phyloP scores from a whole-genome alignment of 2,113 vertebrate species.

The Pachycephala philippinensis region DNA sequence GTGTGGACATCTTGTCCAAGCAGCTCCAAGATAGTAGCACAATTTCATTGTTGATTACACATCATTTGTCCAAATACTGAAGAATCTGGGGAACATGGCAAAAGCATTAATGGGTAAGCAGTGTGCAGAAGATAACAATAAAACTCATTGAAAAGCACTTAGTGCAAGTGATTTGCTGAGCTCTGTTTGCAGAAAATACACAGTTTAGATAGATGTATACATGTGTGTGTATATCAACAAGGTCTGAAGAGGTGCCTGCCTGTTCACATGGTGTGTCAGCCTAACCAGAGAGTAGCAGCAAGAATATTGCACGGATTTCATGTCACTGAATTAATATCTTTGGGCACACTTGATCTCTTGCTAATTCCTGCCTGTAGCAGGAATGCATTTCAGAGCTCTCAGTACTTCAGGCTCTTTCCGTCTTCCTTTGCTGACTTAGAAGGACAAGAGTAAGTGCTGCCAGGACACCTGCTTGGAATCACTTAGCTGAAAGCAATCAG shows the following conservation, averaged over 20 bases:
- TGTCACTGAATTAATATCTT: not conserved
- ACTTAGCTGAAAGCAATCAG: not conserved
- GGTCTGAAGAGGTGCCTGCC: not conserved
- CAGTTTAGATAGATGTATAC: not conserved
- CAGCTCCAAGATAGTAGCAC: not conserved
- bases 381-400: not conserved
- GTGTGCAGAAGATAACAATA: not conserved
- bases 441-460: not conserved
- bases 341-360: not conserved
- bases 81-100: not conserved
- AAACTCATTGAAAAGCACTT: not conserved
- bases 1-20: not conserved
- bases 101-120: not conserved
- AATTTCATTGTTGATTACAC: not conserved
- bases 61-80: not conserved
- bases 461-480: not conserved
- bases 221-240: not conserved
- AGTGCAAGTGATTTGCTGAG: not conserved
- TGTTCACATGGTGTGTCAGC: not conserved
- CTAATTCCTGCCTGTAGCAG: not conserved
- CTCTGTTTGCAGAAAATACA: not conserved
- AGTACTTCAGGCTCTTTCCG: not conserved
- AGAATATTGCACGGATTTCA: not conserved
- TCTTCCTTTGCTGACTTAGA: not conserved
- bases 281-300: not conserved